A percentile compares a stretch with the other conserved stretches of the same genome.
Conservation (phyloP, 2,888 invertebrate genomes). For the Spisula subtruncata region DNA sequence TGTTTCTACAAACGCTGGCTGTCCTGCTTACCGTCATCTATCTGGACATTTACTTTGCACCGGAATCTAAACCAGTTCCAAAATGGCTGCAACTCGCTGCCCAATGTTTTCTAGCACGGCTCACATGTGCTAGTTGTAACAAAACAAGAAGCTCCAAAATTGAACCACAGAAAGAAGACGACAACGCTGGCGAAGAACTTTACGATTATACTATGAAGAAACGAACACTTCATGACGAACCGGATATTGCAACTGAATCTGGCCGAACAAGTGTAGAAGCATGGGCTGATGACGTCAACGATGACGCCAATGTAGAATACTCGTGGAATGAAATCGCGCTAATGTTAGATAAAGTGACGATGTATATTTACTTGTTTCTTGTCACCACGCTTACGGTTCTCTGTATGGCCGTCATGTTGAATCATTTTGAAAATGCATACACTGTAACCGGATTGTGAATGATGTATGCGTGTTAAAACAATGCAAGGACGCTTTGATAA, state of each 20-base stretch:
- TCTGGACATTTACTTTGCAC: constrained; percentile 59
- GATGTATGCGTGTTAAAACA: no score
- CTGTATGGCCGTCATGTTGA: constrained; percentile 7
- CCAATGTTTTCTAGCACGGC: not conserved
- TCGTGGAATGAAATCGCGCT: constrained; percentile 67
- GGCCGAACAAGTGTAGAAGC: not conserved
- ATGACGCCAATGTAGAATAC: constrained; percentile 31
- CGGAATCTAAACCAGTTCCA: constrained; percentile 51
- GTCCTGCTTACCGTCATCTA: constrained; percentile 62
- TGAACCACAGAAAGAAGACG: not conserved
- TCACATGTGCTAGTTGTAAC: not conserved
- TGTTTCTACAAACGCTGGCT: constrained; percentile 55
- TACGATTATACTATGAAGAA: not conserved
- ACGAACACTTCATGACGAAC: not conserved
- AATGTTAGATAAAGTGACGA: constrained; percentile 60
- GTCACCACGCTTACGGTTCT: constrained; percentile 39
- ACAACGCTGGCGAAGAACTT: not conserved
- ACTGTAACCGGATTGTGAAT: no score
- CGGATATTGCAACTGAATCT: not conserved
- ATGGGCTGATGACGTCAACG: not conserved
- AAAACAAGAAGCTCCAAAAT: not conserved
- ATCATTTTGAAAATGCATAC: not conserved
- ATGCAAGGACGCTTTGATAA: no score
- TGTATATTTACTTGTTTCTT: constrained; percentile 62
- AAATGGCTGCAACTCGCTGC: constrained; percentile 33